Percentiles rank a stretch among this genome's conserved stretches.
Evolutionary conservation across 2,888 invertebrate genomes (phyloP).

Genomic region (Tachina lurida): DNA sequence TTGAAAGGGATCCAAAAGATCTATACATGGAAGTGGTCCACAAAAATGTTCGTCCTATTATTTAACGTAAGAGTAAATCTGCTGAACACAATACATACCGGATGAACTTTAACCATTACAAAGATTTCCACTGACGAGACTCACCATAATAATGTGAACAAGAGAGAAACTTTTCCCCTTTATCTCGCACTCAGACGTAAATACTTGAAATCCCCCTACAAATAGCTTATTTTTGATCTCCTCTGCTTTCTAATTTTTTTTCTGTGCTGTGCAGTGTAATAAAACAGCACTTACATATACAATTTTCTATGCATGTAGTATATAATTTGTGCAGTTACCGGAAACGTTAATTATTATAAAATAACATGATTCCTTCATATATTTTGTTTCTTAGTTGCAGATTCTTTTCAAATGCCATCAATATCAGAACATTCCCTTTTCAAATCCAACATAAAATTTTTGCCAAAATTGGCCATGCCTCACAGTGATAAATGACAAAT

Average conservation of each 20-base stretch:
- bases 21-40: too few species aligned
- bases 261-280: not conserved
- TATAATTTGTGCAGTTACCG: not conserved
- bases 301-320: too few species aligned
- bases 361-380: not conserved
- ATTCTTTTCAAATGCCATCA: conserved; percentile 23
- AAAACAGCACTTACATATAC: too few species aligned
- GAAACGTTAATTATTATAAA: conserved; percentile 11
- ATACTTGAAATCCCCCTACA: not conserved
- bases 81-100: too few species aligned
- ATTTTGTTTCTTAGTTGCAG: not conserved
- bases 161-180: too few species aligned
- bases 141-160: too few species aligned
- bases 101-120: too few species aligned
- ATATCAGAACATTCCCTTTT: conserved; percentile 4
- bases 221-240: not conserved
- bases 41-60: too few species aligned
- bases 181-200: too few species aligned
- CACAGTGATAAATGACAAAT: conserved; percentile 23
- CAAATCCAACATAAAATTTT: conserved; percentile 19
- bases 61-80: too few species aligned
- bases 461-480: conserved; percentile 26
- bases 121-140: too few species aligned
- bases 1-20: too few species aligned
- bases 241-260: not conserved